These are phyloP conservation scores for Glaucomys volans DNA, from an alignment of 2,113 vertebrate genomes.

Conservation along the genomic window DNA sequence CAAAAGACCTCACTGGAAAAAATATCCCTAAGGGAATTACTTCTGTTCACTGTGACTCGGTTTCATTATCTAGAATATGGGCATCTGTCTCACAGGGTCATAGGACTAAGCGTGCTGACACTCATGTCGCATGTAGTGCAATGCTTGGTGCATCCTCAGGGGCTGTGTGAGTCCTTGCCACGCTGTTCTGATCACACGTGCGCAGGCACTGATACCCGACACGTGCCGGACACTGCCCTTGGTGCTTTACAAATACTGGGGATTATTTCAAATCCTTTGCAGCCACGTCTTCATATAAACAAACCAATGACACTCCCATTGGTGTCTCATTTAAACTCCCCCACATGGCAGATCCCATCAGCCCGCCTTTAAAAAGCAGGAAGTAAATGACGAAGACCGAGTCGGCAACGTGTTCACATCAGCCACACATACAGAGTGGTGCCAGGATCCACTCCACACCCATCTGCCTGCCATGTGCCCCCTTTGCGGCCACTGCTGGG, in stretches of 20 bases:
- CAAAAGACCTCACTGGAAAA: neutral
- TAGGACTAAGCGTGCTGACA: neutral
- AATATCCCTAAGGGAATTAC: neutral
- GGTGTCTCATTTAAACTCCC: neutral
- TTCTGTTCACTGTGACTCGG: neutral
- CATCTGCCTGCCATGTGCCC: fast-evolving
- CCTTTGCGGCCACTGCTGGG: neutral
- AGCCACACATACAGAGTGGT: fast-evolving
- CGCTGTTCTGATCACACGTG: too few species aligned
- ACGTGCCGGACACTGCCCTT: fast-evolving
- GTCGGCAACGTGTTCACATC: fast-evolving
- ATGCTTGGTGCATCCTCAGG: neutral
- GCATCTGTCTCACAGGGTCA: neutral
- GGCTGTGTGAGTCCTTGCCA: neutral
- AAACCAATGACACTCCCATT: neutral
- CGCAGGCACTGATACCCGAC: fast-evolving
- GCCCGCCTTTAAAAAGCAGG: neutral
- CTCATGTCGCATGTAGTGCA: neutral
- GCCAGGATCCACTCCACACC: fast-evolving
- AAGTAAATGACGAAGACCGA: neutral
- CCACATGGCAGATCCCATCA: neutral
- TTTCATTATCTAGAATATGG: constrained; percentile 3
- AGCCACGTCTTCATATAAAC: neutral
- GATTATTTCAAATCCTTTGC: neutral
- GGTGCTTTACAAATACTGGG: neutral